Base-by-base conservation (phyloP, 2,888 invertebrate species). In the Drosophila yooni region DNA sequence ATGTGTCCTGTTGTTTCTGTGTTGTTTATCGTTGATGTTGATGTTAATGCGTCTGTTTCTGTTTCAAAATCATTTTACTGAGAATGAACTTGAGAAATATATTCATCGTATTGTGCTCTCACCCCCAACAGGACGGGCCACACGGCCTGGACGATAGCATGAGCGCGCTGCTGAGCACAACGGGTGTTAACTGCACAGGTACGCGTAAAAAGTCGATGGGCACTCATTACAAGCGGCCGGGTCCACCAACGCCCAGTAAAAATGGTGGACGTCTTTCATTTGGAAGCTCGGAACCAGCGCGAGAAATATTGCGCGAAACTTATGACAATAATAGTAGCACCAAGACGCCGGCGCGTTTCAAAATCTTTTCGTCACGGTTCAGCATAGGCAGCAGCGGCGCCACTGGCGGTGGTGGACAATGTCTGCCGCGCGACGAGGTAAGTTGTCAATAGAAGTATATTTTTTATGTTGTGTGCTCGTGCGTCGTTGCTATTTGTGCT, bases 201-300 rank as follows among this genome's bases (percentile, higher is more conserved):
- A 91, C 84, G 79, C 95, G 83, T 59, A 93, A 92, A 92, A 92
- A 91, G 94, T 95, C 92, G 94, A 95, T 92, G 94, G 95, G 66
- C 92, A 97, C 96, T 0, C 95, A 96, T 0, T 97, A 97, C 92
- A 97, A 97, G 94, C 96, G 95, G 88, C 97, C 97, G 0, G 97
- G 97, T 0, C 97, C 97, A 53, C 97, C 97, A 31, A 97, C 97
- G 1, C 97, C 97, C 0, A 97, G 97, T 93, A 97, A 97, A 93
- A 96, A 97, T 91, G 96, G 96, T 15, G 96, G 96, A 2, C 94
- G 97, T 74, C 93, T 95, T 11, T 97, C 97, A 0, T 94, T 96
- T 90, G 93, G 94, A 81, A 83, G 61, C 57, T 88, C 86, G 8
- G 92, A 92, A 50, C 92, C 92, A 2, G 93, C 95, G 92, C 95